Base-by-base conservation (phyloP, 1,140 invertebrate genomes). In the Leptopilina clavipes region DNA sequence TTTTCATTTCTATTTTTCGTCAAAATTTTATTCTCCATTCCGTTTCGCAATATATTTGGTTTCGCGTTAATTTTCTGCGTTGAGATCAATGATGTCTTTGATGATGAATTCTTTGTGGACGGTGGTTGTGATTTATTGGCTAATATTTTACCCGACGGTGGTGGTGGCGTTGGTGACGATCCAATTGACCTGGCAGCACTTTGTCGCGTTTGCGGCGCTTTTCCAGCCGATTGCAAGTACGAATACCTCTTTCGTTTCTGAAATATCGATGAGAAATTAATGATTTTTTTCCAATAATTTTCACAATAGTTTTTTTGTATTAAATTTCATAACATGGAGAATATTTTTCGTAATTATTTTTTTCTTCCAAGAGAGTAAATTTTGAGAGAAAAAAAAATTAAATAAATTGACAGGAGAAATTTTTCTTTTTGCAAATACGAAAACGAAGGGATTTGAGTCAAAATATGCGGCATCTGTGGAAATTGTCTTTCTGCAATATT, bases 141-240 rank as follows among this genome's bases (percentile, higher is more conserved):
- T 59, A 17, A 76, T 43, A 59, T 76, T 75, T 82, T 84, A 17
- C 73, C 79, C 9, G 88, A 31, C 25, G 1, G 25, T 31, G 1
- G 25, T 31, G 1, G 87, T 11, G 89, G 87, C 14, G 25, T 31
- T 31, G 87, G 87, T 37, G 87, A 87, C 0, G 89, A 87, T 22
- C 88, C 88, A 65, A 89, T 89, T 74, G 87, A 71, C 31, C 87
- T 82, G 11, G 88, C 86, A 43, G 88, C 87, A 31, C 90, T 89
- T 79, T 91, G 91, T n/a, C 91, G 86, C 1, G 91, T 92, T 73
- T 92, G 89, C 5, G 91, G 91, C 10, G 90, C 91, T 40, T 89
- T 91, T 37, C 89, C 85, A 3, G 85, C 81, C 1, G 90, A 90
- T 65, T 88, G 86, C 18, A 91, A 81, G 80, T 91, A 91, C 17